phyloP scores from a whole-genome alignment of 53 echinoderm and acorn worm genomes.

The Stichopus horrens region DNA sequence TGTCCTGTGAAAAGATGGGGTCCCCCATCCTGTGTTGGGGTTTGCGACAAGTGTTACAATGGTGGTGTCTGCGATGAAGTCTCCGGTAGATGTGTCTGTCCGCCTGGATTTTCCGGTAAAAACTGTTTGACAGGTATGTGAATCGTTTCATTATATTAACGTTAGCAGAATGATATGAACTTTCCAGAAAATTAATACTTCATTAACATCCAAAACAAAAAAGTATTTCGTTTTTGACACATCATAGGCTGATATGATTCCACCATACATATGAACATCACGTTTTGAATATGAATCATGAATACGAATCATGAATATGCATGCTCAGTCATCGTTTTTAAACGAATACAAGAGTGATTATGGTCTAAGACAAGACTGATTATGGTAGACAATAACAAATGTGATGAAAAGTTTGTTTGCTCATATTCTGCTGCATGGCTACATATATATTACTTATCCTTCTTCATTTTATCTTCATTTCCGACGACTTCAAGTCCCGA shows the following conservation, averaged over 20 bases:
- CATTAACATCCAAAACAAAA: background rate
- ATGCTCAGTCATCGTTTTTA: too few relatives aligned
- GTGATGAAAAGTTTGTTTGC: too few relatives aligned
- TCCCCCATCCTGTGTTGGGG: slow-evolving; percentile 59
- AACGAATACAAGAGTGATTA: too few relatives aligned
- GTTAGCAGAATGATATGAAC: too few relatives aligned
- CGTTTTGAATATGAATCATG: too few relatives aligned
- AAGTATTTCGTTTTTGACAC: background rate
- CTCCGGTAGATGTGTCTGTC: slow-evolving; percentile 69
- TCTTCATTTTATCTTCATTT: background rate
- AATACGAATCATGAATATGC: too few relatives aligned
- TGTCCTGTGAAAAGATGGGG: slow-evolving; percentile 67
- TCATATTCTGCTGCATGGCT: too few relatives aligned
- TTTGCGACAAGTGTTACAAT: slow-evolving; percentile 86
- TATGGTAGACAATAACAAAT: too few relatives aligned
- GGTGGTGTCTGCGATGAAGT: slow-evolving; percentile 75
- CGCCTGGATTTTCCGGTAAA: slow-evolving; percentile 67
- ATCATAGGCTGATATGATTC: background rate
- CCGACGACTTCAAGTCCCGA: too few relatives aligned
- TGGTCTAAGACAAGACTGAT: too few relatives aligned
- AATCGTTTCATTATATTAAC: too few relatives aligned
- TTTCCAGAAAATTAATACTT: background rate
- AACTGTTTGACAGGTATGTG: slow-evolving; percentile 67
- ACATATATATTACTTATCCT: too few relatives aligned
- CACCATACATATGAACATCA: background rate